Percentiles rank a stretch among this genome's conserved stretches.
These are phyloP conservation scores for Leuciscus idus DNA, from an alignment of 2,113 vertebrate species.

Conservation along the genomic window DNA sequence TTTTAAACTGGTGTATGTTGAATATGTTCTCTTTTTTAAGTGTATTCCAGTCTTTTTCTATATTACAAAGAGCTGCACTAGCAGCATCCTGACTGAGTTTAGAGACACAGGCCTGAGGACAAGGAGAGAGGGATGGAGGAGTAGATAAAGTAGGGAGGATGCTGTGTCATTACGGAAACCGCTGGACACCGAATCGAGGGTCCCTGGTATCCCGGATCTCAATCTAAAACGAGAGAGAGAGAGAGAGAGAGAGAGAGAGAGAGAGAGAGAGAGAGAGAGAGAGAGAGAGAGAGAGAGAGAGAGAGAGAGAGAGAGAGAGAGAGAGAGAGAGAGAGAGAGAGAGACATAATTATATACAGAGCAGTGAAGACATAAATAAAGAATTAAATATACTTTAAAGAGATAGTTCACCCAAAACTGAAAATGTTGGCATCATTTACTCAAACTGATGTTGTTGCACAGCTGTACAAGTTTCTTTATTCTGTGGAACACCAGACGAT, in stretches of 20 bases:
- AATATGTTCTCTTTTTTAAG: conserved; percentile 57
- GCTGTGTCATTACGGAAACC: conserved; percentile 66
- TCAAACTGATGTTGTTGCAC: background rate
- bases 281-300: too few species aligned
- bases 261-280: too few species aligned
- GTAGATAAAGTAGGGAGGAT: conserved; percentile 13
- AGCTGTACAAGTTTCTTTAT: background rate
- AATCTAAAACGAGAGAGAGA: conserved; percentile 62
- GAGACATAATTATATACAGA: background rate
- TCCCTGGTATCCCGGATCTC: conserved; percentile 70
- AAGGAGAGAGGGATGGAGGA: conserved; percentile 15
- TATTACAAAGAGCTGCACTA: conserved; percentile 62
- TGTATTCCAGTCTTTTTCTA: conserved; percentile 58
- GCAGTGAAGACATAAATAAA: background rate
- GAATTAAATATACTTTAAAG: background rate
- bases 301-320: too few species aligned
- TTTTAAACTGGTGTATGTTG: conserved; percentile 34
- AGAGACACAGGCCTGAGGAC: conserved; percentile 62
- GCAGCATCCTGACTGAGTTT: conserved; percentile 56
- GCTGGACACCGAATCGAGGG: conserved; percentile 65
- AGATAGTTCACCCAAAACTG: background rate
- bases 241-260: background rate
- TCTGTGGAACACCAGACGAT: background rate
- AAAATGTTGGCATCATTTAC: background rate
- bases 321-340: background rate